These are phyloP conservation scores for Asbolus verrucosus DNA, from an alignment of 1,140 invertebrate genomes.

Conservation along the genomic window DNA sequence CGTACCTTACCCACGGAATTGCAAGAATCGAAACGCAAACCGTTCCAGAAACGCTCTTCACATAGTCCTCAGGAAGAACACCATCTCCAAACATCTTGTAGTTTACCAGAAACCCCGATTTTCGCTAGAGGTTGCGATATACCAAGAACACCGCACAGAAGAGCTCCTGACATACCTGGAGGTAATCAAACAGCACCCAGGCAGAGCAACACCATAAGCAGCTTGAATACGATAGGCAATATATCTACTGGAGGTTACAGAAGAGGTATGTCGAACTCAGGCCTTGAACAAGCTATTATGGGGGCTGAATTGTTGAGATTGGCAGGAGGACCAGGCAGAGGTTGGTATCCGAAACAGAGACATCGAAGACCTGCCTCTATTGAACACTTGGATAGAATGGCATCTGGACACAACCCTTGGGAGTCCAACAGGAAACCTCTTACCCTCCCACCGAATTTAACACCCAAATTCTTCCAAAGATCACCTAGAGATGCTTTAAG, in stretches of 20 bases:
- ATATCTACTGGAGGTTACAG: conserved; percentile 58
- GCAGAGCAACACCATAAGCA: conserved; percentile 73
- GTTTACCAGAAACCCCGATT: conserved; percentile 84
- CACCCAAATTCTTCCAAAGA: conserved; percentile 87
- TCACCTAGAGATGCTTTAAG: conserved; percentile 85
- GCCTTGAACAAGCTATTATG: conserved; percentile 69
- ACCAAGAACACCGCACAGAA: conserved; percentile 77
- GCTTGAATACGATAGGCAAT: conserved; percentile 68
- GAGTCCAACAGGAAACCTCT: conserved; percentile 76
- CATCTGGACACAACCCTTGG: conserved; percentile 67
- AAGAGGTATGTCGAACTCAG: conserved; percentile 54
- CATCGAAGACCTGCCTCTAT: conserved; percentile 82
- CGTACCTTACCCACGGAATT: conserved; percentile 78
- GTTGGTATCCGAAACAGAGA: conserved; percentile 84
- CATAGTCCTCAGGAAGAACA: conserved; percentile 68
- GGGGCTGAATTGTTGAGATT: conserved; percentile 81
- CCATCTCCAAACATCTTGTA: conserved; percentile 83
- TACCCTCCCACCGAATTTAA: conserved; percentile 85
- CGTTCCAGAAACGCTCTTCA: conserved; percentile 66
- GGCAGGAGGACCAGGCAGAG: conserved; percentile 81
- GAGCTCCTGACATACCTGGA: conserved; percentile 68
- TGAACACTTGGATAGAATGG: conserved; percentile 82
- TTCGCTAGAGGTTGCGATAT: conserved; percentile 85
- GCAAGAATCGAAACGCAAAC: conserved; percentile 67
- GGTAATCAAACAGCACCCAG: conserved; percentile 68